Percentiles rank a stretch among this genome's conserved stretches.
These are phyloP conservation scores for Conchocele bisecta DNA, from an alignment of 2,888 invertebrate genomes.

Conservation along the genomic window DNA sequence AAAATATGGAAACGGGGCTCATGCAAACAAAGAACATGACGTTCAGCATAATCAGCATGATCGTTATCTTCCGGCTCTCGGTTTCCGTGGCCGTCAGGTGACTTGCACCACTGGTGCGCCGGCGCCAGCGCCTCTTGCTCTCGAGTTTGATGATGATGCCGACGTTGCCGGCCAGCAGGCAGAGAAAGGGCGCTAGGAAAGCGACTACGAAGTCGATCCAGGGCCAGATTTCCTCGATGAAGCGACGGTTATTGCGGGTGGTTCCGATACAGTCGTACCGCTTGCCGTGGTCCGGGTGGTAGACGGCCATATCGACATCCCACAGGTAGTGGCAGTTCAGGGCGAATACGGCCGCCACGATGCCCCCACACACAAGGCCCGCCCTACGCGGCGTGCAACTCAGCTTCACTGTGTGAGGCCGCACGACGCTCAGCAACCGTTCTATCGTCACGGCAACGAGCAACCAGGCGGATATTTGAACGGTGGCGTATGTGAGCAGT, in stretches of 20 bases:
- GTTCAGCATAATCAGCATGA: conserved; percentile 61
- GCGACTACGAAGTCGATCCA: conserved; percentile 68
- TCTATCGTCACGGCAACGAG: conserved; percentile 74
- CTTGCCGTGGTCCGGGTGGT: neutral
- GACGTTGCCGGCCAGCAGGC: conserved; percentile 64
- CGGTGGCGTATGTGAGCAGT: conserved; percentile 66
- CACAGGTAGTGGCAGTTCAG: conserved; percentile 58
- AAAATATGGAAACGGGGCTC: conserved; percentile 52
- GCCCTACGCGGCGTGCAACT: conserved; percentile 59
- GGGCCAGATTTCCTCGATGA: conserved; percentile 56
- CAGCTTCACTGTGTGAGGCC: conserved; percentile 66
- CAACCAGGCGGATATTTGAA: conserved; percentile 73
- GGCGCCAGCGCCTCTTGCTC: neutral
- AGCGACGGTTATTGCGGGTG: conserved; percentile 26
- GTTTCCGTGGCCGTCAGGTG: neutral
- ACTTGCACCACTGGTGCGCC: conserved; percentile 10
- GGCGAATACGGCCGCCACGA: conserved; percentile 35
- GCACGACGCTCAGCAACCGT: conserved; percentile 66
- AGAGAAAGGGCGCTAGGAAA: conserved; percentile 61
- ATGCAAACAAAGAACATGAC: conserved; percentile 61
- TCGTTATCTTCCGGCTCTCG: neutral
- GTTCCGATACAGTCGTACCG: conserved; percentile 20
- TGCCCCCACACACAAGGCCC: conserved; percentile 26
- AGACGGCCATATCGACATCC: conserved; percentile 17
- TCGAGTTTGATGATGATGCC: conserved; percentile 56